Percentiles rank a stretch among this genome's conserved stretches.
Conservation (phyloP, 2,797 vertebrate genomes). For the Channa striata region DNA sequence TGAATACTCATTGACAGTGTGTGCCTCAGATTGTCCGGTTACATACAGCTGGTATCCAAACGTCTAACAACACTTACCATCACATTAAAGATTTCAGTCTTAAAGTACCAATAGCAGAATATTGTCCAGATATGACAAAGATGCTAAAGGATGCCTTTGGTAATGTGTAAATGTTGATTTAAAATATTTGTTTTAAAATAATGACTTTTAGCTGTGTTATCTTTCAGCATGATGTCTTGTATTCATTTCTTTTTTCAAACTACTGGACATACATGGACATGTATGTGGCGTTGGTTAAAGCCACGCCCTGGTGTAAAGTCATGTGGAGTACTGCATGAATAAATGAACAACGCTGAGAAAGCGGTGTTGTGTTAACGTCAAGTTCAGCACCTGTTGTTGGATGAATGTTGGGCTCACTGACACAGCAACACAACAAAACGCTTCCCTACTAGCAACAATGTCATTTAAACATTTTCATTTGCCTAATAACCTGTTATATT, state of each 20-base stretch:
- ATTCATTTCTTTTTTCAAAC: conserved; percentile 29
- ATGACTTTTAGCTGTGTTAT: conserved; percentile 70
- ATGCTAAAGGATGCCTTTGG: conserved; percentile 44
- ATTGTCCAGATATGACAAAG: conserved; percentile 39
- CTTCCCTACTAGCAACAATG: too few relatives aligned
- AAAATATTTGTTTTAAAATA: conserved; percentile 78
- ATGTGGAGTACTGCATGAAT: conserved; percentile 74
- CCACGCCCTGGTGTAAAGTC: conserved; percentile 45
- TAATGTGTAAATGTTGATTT: conserved; percentile 57
- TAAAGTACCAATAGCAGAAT: conserved; percentile 44
- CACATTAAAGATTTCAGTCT: conserved; percentile 55
- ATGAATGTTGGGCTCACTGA: too few relatives aligned
- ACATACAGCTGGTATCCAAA: conserved; percentile 56
- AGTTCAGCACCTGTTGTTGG: too few relatives aligned
- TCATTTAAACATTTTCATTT: too few relatives aligned
- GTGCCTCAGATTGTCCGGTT: conserved; percentile 59
- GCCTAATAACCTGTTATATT: too few relatives aligned
- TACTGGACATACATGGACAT: conserved; percentile 31
- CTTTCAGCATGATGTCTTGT: conserved; percentile 70
- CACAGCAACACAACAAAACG: too few relatives aligned
- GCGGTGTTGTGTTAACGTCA: too few relatives aligned
- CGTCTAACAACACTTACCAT: conserved; percentile 38
- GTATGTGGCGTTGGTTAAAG: conserved; percentile 25
- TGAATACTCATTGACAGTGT: conserved; percentile 47
- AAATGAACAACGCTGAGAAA: conserved; percentile 41